Evolutionary conservation across 2,888 invertebrate species (phyloP).

Genomic region (Escarpia spicata): DNA sequence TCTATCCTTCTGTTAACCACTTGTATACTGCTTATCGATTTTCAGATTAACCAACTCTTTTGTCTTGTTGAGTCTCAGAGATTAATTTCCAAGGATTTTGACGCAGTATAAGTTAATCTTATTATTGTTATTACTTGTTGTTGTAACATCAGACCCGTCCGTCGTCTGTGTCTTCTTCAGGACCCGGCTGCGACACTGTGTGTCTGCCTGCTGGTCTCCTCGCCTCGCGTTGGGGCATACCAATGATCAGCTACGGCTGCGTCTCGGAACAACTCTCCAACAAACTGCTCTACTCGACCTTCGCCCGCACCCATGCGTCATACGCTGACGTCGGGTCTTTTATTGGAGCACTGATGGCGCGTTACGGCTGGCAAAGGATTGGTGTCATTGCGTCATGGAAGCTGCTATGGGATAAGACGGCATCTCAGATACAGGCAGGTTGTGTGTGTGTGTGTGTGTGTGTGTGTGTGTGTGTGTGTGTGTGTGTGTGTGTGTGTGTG

Average conservation of each 20-base stretch:
- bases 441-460: not conserved
- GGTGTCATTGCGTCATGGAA: slow-evolving; percentile 25
- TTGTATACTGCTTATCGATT: no score
- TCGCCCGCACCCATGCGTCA: slow-evolving; percentile 31
- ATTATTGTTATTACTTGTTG: not conserved
- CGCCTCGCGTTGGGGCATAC: slow-evolving; percentile 41
- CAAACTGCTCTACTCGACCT: slow-evolving; percentile 29
- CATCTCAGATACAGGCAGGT: slow-evolving; percentile 26
- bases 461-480: not conserved
- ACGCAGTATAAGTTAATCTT: not conserved
- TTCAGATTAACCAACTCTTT: no score
- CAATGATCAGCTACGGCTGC: slow-evolving; percentile 36
- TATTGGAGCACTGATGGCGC: slow-evolving; percentile 23
- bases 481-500: no score
- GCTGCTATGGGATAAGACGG: slow-evolving; percentile 25
- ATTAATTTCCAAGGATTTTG: no score
- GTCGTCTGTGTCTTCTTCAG: not conserved
- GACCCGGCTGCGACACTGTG: slow-evolving; percentile 47
- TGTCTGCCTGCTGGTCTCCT: slow-evolving; percentile 50
- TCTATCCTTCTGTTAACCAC: no score
- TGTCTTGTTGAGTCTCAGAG: no score
- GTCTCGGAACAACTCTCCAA: slow-evolving; percentile 26
- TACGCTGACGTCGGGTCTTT: slow-evolving; percentile 25
- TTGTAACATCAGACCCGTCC: not conserved
- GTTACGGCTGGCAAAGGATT: slow-evolving; percentile 23